Base-by-base conservation (phyloP, 2,888 invertebrate species). In the Lasiommata megera region DNA sequence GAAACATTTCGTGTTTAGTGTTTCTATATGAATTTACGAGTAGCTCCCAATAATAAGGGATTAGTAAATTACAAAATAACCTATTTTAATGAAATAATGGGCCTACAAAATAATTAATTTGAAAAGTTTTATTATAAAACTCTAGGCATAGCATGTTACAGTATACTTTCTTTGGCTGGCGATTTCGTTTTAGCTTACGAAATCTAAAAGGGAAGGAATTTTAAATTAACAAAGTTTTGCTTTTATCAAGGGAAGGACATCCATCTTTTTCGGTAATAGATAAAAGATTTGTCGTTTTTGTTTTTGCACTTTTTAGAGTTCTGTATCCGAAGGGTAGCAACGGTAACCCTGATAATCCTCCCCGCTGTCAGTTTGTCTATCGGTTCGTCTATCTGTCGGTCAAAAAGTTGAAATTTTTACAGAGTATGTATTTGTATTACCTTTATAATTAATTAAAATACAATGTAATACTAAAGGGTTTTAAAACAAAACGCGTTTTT, bases 151-250 rank as follows among this genome's bases (percentile, higher is more conserved):
- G 44, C 44, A 28, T 44, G 44, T 28, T 44, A 37, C 12, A 37
- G 37, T n/a, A 18, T 36, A 36, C n/a, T 12, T 12, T 23, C 29
- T 31, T 29, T 37, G 9, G 36, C 34, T 12, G 23, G 37, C 23
- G 48, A 48, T 37, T 48, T 14, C 51, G 38, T 16, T 38, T 40
- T 6, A 28, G 37, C 16, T 29, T 40, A 38, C 51, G 16, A 40
- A 38, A 16, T 51, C 16, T 29, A 51, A 38, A 40, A 48, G 17
- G 18, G 16, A 40, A 16, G 23, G 16, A 16, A 51, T 28, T 38
- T 51, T 37, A 38, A 51, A 51, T 51, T 38, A 37, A 40, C 38
- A 40, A 51, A 51, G 51, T 51, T 51, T 50, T 17, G n/a, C 14
- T 12, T 37, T 50, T 51, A 51, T 51, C 51, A 51, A 38, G 29